Conservation (phyloP, 1,140 invertebrate species). For the Bombus confusus region DNA sequence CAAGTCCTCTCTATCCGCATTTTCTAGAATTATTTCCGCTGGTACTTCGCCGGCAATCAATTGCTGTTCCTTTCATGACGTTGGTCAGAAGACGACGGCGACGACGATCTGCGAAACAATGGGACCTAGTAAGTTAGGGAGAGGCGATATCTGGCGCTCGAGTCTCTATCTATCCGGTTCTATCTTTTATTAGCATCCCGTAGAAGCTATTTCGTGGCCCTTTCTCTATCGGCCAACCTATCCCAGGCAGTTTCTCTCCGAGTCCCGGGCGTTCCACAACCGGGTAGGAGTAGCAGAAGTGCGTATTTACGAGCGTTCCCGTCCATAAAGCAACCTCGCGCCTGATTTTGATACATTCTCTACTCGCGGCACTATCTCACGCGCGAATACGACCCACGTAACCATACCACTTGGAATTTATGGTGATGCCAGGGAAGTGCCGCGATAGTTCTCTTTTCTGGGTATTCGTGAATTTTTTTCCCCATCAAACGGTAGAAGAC, state of each 20-base stretch:
- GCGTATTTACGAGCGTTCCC: slow-evolving; percentile 83
- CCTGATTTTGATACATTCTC: slow-evolving; percentile 84
- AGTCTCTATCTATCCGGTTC: slow-evolving; percentile 74
- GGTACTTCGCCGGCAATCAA: slow-evolving; percentile 37
- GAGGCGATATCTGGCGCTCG: slow-evolving; percentile 61
- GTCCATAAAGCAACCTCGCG: slow-evolving; percentile 83
- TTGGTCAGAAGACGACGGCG: slow-evolving; percentile 29
- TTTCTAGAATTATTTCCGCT: slow-evolving; percentile 16
- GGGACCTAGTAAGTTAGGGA: slow-evolving; percentile 46
- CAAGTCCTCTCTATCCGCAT: background rate
- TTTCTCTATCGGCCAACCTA: slow-evolving; percentile 77
- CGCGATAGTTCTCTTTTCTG: slow-evolving; percentile 71
- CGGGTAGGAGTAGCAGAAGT: slow-evolving; percentile 80
- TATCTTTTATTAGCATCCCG: slow-evolving; percentile 82
- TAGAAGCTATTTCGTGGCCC: slow-evolving; percentile 78
- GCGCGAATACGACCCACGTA: slow-evolving; percentile 82
- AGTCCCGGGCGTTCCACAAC: slow-evolving; percentile 74
- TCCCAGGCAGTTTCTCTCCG: slow-evolving; percentile 72
- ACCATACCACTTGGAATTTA: slow-evolving; percentile 81
- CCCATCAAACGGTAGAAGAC: background rate
- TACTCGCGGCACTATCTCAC: slow-evolving; percentile 81
- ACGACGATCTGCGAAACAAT: slow-evolving; percentile 74
- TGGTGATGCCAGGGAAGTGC: slow-evolving; percentile 75
- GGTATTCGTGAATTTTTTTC: slow-evolving; percentile 53
- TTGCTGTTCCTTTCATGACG: slow-evolving; percentile 39